Evolutionary conservation across 2,888 invertebrate species (phyloP).

Genomic region (Timandra comae): DNA sequence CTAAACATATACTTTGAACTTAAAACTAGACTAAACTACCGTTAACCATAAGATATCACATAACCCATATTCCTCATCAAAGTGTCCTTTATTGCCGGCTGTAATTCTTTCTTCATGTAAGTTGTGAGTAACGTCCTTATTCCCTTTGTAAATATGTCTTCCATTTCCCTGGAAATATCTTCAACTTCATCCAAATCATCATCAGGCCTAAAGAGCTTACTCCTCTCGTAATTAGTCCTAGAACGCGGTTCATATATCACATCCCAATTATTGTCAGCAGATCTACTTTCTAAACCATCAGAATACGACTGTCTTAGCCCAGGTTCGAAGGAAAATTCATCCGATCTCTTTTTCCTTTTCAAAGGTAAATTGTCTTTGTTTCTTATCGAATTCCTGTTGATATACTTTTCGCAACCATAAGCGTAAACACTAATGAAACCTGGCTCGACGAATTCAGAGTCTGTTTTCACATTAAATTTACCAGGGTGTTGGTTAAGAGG

Average conservation of each 20-base stretch:
- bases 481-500: conserved; percentile 82
- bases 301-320: conserved; percentile 33
- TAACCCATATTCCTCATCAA: conserved; percentile 92
- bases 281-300: conserved; percentile 39
- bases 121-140: conserved; percentile 86
- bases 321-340: conserved; percentile 62
- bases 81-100: conserved; percentile 90
- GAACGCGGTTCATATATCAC: conserved; percentile 51
- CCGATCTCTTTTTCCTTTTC: conserved; percentile 49
- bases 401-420: conserved; percentile 84
- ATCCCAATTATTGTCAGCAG: conserved; percentile 51
- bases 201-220: conserved; percentile 67
- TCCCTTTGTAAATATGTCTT: conserved; percentile 89
- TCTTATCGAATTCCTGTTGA: conserved; percentile 58
- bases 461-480: conserved; percentile 84
- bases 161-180: conserved; percentile 87
- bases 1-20: too few species aligned
- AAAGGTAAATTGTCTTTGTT: conserved; percentile 59
- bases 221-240: conserved; percentile 62
- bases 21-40: too few species aligned
- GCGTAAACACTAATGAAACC: conserved; percentile 91
- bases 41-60: conserved; percentile 88
- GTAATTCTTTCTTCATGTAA: conserved; percentile 89
- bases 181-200: conserved; percentile 78
- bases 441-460: conserved; percentile 89